phyloP scores from a whole-genome alignment of 2,888 invertebrate genomes.

The Pseudococcus viburni region DNA sequence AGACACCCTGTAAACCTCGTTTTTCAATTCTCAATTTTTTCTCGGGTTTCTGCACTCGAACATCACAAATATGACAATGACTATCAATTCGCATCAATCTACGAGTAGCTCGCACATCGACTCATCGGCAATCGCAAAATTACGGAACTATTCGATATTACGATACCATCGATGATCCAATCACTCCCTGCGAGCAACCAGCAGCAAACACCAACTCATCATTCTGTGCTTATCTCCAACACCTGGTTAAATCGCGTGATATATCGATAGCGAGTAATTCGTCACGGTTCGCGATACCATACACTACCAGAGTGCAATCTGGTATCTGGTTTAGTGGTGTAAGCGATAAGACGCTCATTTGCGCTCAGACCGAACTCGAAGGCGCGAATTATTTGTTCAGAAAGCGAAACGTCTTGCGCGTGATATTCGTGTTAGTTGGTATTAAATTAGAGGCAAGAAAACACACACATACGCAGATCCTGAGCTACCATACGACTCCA shows the following conservation, averaged over 20 bases:
- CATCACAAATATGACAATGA: not conserved
- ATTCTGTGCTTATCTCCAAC: not conserved
- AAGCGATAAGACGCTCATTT: constrained; percentile 40
- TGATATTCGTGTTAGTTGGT: constrained; percentile 49
- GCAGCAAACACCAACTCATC: not conserved
- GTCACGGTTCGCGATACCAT: constrained; percentile 21
- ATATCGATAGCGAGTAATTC: constrained; percentile 42
- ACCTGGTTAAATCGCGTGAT: constrained; percentile 46
- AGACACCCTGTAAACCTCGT: too few relatives aligned
- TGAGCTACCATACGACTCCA: not conserved
- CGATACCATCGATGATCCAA: not conserved
- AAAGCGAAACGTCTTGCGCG: constrained; percentile 38
- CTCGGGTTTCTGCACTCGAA: not conserved
- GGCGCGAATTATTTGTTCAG: constrained; percentile 58
- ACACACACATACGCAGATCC: not conserved
- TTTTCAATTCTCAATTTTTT: not conserved
- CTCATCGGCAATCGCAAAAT: not conserved
- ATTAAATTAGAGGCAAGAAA: not conserved
- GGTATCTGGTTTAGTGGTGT: constrained; percentile 53
- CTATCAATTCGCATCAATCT: not conserved
- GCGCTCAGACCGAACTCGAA: not conserved
- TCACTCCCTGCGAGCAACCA: not conserved
- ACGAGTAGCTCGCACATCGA: not conserved
- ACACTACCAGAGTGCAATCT: not conserved
- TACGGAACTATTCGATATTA: not conserved